Conservation (phyloP, 2,797 vertebrate species). For the Xenentodon cancila region DNA sequence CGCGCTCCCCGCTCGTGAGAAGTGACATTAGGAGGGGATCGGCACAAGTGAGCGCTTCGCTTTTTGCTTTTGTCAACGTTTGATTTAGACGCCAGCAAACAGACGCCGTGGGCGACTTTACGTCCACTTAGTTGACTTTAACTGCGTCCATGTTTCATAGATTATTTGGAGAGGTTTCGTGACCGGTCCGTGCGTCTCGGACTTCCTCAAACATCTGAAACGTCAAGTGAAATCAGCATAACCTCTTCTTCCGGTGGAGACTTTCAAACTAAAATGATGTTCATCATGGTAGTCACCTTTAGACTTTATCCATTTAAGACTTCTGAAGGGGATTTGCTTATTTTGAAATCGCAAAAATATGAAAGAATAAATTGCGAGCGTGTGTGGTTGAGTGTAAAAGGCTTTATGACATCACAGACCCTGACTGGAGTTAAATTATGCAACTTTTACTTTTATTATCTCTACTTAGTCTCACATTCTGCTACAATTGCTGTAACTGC, state of each 20-base stretch:
- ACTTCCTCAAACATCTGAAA: slow-evolving; percentile 56
- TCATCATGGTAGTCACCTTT: too few relatives aligned
- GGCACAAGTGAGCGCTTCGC: neutral
- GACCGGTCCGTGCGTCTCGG: slow-evolving; percentile 21
- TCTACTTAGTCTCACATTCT: too few relatives aligned
- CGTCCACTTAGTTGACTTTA: neutral
- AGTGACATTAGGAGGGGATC: slow-evolving; percentile 20
- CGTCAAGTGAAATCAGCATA: neutral
- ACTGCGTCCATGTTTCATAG: neutral
- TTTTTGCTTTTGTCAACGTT: neutral
- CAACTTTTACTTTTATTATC: too few relatives aligned
- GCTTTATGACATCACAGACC: too few relatives aligned
- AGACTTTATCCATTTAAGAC: too few relatives aligned
- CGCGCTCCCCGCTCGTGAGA: slow-evolving; percentile 37
- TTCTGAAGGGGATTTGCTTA: too few relatives aligned
- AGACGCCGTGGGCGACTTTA: too few relatives aligned
- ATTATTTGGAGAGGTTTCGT: slow-evolving; percentile 17
- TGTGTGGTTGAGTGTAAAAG: too few relatives aligned
- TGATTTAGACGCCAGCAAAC: neutral
- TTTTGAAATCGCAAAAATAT: too few relatives aligned
- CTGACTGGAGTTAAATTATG: too few relatives aligned
- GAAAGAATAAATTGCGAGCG: too few relatives aligned
- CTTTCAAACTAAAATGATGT: slow-evolving; percentile 50
- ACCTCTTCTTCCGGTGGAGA: neutral
- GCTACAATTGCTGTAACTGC: too few relatives aligned